phyloP scores from a whole-genome alignment of 2,113 vertebrate genomes.

The Pao palembangensis region DNA sequence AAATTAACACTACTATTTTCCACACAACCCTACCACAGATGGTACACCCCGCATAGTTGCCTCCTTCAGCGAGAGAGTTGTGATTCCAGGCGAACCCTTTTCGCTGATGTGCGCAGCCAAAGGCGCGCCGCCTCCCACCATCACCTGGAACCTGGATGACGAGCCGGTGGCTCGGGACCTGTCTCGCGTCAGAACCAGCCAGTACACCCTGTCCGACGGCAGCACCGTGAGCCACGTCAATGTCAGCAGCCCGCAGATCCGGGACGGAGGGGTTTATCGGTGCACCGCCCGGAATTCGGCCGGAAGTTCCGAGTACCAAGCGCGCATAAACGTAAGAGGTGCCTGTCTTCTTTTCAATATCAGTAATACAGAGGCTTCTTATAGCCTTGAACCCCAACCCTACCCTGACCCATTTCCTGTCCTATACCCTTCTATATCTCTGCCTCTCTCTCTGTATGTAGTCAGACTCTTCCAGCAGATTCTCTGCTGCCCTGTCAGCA shows the following conservation, averaged over 20 bases:
- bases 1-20: not conserved
- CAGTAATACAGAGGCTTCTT: conserved; percentile 85
- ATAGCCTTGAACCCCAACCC: conserved; percentile 63
- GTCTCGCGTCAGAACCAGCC: conserved; percentile 85
- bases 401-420: conserved; percentile 45
- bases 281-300: conserved; percentile 98
- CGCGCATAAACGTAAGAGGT: conserved; percentile 99
- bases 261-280: conserved; percentile 97
- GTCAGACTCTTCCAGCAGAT: conserved; percentile 1
- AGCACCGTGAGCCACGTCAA: conserved; percentile 96
- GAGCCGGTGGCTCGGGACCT: conserved; percentile 87
- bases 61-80: conserved; percentile 97
- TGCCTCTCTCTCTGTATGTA: conserved; percentile 63
- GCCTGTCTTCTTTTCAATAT: conserved; percentile 99
- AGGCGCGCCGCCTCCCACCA: conserved; percentile 91
- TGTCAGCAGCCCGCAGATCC: conserved; percentile 91
- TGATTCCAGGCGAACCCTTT: conserved; percentile 94
- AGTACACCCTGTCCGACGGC: conserved; percentile 94
- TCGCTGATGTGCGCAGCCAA: conserved; percentile 95
- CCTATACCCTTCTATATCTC: conserved; percentile 41
- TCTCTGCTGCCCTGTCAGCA: not conserved
- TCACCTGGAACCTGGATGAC: conserved; percentile 97
- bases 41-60: conserved; percentile 94
- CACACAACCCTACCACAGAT: conserved; percentile 69
- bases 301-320: conserved; percentile 99